phyloP scores from a whole-genome alignment of 2,797 vertebrate species.

The Gorsachius magnificus region DNA sequence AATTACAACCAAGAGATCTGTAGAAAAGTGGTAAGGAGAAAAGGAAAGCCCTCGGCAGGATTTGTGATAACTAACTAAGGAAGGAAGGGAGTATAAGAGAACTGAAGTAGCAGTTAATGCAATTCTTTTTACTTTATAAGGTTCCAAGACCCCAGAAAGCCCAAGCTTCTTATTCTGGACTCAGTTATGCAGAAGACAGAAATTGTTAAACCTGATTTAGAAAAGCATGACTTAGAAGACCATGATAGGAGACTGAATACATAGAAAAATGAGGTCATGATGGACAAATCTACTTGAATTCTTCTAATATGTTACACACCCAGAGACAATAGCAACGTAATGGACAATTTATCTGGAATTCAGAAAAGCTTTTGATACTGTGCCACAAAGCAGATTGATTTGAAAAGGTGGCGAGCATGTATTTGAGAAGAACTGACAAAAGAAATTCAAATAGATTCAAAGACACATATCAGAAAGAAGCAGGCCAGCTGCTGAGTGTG shows the following conservation, averaged over 20 bases:
- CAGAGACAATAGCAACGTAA: not conserved
- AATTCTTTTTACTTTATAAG: not conserved
- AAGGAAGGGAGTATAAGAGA: not conserved
- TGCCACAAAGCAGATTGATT: conserved; percentile 20
- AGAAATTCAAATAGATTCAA: not conserved
- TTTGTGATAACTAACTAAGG: not conserved
- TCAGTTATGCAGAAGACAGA: not conserved
- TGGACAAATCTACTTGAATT: not conserved
- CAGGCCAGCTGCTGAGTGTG: not conserved
- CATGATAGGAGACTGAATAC: not conserved
- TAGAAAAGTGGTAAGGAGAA: not conserved
- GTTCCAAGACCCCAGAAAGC: not conserved
- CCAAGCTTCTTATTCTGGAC: not conserved
- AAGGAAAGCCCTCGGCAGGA: not conserved
- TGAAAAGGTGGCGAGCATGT: not conserved
- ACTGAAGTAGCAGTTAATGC: not conserved
- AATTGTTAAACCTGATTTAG: not conserved
- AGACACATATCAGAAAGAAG: not conserved
- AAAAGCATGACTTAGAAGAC: not conserved
- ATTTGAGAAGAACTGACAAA: conserved; percentile 16
- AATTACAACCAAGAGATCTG: conserved; percentile 40
- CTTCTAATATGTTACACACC: not conserved
- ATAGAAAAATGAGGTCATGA: not conserved
- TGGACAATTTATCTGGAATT: not conserved
- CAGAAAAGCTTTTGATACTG: not conserved